Percentiles rank a stretch among this genome's conserved stretches.
Evolutionary conservation across 2,797 vertebrate genomes (phyloP).

Genomic region (Aselliscus stoliczkanus): DNA sequence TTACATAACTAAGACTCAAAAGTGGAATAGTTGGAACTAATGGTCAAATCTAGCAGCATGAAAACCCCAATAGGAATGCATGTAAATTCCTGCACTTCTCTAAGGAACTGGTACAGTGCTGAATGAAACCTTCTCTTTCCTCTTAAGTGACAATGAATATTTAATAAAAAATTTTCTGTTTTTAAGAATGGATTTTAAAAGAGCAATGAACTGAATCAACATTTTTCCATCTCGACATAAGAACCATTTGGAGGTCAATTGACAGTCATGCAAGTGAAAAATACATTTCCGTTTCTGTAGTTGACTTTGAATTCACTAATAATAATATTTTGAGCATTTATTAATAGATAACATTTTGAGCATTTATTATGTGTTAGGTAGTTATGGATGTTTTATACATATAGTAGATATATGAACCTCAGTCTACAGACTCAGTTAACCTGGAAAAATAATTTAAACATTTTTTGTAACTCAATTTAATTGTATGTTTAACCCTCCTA

Average conservation of each 20-base stretch:
- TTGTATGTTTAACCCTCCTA: background rate
- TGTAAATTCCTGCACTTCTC: background rate
- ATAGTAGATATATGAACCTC: background rate
- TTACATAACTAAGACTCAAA: background rate
- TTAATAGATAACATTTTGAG: background rate
- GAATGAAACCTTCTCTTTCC: background rate
- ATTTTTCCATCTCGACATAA: background rate
- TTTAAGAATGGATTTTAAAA: constrained; percentile 24
- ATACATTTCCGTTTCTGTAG: background rate
- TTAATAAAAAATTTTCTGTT: background rate
- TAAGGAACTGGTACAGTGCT: background rate
- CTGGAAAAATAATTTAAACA: background rate
- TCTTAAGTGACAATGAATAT: background rate
- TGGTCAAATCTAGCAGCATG: background rate
- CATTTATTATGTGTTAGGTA: background rate
- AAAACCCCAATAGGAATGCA: background rate
- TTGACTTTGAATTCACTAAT: background rate
- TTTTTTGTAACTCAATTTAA: background rate
- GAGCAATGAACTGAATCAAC: background rate
- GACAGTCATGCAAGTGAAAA: background rate
- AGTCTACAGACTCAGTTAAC: background rate
- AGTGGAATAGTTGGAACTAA: background rate
- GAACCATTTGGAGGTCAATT: background rate
- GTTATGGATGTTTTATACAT: background rate
- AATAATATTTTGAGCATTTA: background rate